Evolutionary conservation across 2,113 vertebrate species (phyloP).

Genomic region (Alces alces): DNA sequence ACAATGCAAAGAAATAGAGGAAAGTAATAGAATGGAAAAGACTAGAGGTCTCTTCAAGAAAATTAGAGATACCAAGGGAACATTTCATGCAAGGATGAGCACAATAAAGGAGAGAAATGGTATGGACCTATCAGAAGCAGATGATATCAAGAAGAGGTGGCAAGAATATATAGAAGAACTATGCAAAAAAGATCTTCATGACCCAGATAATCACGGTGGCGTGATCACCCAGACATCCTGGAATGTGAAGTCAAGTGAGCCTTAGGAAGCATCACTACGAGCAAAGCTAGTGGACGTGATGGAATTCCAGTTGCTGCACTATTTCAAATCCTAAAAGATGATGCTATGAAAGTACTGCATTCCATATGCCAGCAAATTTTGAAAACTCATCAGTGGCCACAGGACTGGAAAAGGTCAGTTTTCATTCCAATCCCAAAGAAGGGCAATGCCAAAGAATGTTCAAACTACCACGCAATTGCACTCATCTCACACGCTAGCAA

Average conservation of each 20-base stretch:
- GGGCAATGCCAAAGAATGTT: background rate
- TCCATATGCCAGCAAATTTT: background rate
- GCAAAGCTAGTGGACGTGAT: background rate
- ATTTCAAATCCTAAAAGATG: background rate
- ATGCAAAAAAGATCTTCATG: background rate
- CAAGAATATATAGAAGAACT: background rate
- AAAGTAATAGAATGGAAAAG: background rate
- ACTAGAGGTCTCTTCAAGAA: background rate
- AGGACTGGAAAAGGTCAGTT: background rate
- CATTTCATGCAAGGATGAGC: background rate
- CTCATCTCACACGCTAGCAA: background rate
- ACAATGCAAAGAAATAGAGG: background rate
- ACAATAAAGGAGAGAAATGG: background rate
- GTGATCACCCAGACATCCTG: background rate
- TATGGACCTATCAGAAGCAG: background rate
- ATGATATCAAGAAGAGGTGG: background rate
- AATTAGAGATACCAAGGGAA: background rate
- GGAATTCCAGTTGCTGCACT: background rate
- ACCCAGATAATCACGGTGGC: background rate
- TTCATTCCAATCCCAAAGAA: background rate
- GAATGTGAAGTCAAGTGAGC: background rate
- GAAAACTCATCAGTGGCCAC: background rate
- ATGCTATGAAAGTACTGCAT: background rate
- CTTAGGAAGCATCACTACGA: background rate
- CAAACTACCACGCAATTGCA: background rate